phyloP scores from a whole-genome alignment of 1,140 invertebrate genomes.

The Anastrepha obliqua region DNA sequence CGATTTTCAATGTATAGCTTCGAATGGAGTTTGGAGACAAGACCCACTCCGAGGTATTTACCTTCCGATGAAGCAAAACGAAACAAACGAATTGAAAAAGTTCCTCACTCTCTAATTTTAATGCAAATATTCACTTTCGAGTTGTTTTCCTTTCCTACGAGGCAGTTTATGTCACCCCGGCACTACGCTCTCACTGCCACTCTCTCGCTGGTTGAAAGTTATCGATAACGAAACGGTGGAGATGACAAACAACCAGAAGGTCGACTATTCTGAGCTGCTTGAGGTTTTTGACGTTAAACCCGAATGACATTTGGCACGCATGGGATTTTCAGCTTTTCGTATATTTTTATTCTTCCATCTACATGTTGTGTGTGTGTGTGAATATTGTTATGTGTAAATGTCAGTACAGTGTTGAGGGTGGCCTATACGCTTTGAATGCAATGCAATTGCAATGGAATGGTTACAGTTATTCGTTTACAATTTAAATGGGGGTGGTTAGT shows the following conservation, averaged over 20 bases:
- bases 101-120: too few species aligned
- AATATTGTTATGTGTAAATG: not conserved
- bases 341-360: not conserved
- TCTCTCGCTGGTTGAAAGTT: not conserved
- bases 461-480: conserved; percentile 17
- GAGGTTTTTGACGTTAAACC: not conserved
- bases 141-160: too few species aligned
- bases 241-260: not conserved
- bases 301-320: not conserved
- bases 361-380: not conserved
- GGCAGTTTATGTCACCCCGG: too few species aligned
- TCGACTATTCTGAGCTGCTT: not conserved
- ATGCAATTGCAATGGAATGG: conserved; percentile 18
- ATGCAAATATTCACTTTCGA: too few species aligned
- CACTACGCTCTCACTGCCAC: too few species aligned
- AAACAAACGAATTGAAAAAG: too few species aligned
- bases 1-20: too few species aligned
- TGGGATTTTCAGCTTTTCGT: not conserved
- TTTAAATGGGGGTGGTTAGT: not conserved
- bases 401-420: not conserved
- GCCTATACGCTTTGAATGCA: not conserved
- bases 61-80: too few species aligned
- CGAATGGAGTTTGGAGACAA: too few species aligned
- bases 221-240: not conserved
- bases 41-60: too few species aligned